phyloP scores from a whole-genome alignment of 1,140 invertebrate species.

The Acyrthosiphon pisum region DNA sequence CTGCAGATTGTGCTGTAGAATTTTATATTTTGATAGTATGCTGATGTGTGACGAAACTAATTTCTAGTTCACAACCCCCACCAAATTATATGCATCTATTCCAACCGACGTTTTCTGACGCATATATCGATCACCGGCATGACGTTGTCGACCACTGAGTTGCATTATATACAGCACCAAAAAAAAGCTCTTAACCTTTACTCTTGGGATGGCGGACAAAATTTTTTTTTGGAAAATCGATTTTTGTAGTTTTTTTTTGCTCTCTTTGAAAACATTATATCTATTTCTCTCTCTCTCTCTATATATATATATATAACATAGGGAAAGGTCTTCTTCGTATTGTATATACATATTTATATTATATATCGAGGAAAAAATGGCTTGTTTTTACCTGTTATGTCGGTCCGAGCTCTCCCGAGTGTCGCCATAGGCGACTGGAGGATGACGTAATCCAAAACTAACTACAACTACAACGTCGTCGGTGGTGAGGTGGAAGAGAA shows the following conservation, averaged over 20 bases:
- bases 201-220: not conserved
- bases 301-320: not conserved
- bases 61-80: not conserved
- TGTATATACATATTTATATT: not conserved
- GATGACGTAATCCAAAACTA: slow-evolving; percentile 34
- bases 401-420: not conserved
- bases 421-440: not conserved
- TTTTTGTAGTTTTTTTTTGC: not conserved
- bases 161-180: not conserved
- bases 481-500: not conserved
- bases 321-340: not conserved
- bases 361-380: not conserved
- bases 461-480: not conserved
- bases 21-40: not conserved
- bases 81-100: not conserved
- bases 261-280: not conserved
- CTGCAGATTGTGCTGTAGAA: not conserved
- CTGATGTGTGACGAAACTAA: not conserved
- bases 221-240: not conserved
- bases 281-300: not conserved
- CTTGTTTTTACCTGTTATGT: slow-evolving; percentile 22
- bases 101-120: not conserved
- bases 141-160: not conserved
- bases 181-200: not conserved
- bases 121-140: not conserved